Evolutionary conservation across 2,888 invertebrate species (phyloP).

Genomic region (Germaria angustata): DNA sequence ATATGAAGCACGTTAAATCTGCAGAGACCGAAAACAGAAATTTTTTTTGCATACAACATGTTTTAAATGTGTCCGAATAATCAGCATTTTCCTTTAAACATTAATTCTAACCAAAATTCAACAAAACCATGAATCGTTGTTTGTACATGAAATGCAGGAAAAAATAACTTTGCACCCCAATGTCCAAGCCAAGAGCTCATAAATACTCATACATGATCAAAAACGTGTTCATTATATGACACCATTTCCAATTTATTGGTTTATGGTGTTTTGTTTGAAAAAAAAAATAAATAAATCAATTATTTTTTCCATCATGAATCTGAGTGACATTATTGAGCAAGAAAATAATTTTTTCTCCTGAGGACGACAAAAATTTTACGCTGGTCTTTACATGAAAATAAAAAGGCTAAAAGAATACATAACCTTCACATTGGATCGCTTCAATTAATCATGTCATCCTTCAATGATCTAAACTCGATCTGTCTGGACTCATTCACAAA

Average conservation of each 20-base stretch:
- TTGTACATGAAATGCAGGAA: background rate
- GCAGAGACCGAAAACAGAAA: background rate
- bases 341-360: too few relatives aligned
- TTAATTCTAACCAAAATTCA: slow-evolving; percentile 51
- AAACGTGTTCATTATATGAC: background rate
- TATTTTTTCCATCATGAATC: too few relatives aligned
- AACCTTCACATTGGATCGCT: too few relatives aligned
- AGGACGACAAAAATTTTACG: too few relatives aligned
- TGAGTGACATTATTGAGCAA: too few relatives aligned
- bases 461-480: too few relatives aligned
- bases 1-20: slow-evolving; percentile 33
- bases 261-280: too few relatives aligned
- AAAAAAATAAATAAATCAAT: too few relatives aligned
- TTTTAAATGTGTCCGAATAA: slow-evolving; percentile 20
- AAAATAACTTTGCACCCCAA: slow-evolving; percentile 10
- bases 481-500: too few relatives aligned
- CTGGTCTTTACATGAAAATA: background rate
- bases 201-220: background rate
- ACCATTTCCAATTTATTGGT: background rate
- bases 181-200: slow-evolving; percentile 11
- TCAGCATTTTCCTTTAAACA: slow-evolving; percentile 35
- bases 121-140: background rate
- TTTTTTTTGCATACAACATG: slow-evolving; percentile 19
- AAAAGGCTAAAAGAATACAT: background rate
- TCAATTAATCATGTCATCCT: too few relatives aligned